Evolutionary conservation across 2,888 invertebrate species (phyloP), one percentile per base, ranked within the genome.

Genomic region (Coenonympha arcania): DNA sequence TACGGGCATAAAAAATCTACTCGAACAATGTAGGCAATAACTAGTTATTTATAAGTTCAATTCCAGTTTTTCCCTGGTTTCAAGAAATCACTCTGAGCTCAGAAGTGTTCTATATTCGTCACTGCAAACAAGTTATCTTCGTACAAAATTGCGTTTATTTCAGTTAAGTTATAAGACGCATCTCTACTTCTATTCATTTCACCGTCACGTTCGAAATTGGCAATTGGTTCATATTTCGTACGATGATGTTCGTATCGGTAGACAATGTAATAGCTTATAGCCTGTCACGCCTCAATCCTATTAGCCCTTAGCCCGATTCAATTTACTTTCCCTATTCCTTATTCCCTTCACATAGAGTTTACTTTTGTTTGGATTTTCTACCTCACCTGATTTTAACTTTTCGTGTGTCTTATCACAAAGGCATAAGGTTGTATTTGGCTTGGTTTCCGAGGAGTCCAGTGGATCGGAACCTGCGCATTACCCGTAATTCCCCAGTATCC

Each of bases 391-490:
- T 34, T 4, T n/a, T 34, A 4, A 19, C n/a, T n/a, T 11, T 11
- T n/a, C 1, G 16, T 16, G 19, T 9, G 8, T 28, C 28, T 6
- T 48, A 50, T 40, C 22, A 30, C 16, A 11, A 4, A 13, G 16
- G 13, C 5, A 22, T 44, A 54, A 48, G 9, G 50, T 40, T 50
- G 5, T 48, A 3, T 34, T 47, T 53, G 1, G 31, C 3, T 9
- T 46, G 11, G n/a, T 19, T 28, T 9, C 20, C 40, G 6, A 28
- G 37, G 30, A 33, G 41, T 48, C 48, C 43, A 39, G 37, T 39
- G 52, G 42, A 43, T 39, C 49, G 49, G 39, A 52, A 52, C 43
- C 37, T 50, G 50, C 41, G 54, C 50, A 62, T 60, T 58, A 60
- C 36, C 46, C 42, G 49, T 56, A 60, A 60, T 57, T 56, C 45